Conservation (phyloP, 2,113 vertebrate genomes). For the Garra rufa region DNA sequence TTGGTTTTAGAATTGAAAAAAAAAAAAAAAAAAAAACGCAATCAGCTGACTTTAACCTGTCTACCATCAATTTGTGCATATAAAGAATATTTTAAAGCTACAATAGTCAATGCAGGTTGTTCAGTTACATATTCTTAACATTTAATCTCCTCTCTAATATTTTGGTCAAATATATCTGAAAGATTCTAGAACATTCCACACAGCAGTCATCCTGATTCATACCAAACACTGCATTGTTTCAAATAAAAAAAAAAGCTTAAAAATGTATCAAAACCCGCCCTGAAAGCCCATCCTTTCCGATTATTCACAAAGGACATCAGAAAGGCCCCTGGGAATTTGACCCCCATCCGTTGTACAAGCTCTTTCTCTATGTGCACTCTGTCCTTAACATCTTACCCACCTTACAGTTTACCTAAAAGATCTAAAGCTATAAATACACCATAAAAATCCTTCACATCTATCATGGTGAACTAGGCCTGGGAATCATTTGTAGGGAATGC, state of each 20-base stretch:
- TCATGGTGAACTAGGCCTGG: not conserved
- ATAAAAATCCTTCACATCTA: not conserved
- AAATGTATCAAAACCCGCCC: not conserved
- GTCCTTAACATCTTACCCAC: not conserved
- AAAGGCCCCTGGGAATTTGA: not conserved
- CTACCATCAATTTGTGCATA: not conserved
- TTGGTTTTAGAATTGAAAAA: not conserved
- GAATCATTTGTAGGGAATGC: not conserved
- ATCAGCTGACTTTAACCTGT: not conserved
- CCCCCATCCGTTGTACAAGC: not conserved
- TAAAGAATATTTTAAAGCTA: not conserved
- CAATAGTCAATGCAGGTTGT: not conserved
- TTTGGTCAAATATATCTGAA: not conserved
- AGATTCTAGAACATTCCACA: not conserved
- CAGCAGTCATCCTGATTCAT: not conserved
- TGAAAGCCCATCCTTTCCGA: not conserved
- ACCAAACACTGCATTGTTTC: not conserved
- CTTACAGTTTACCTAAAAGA: not conserved
- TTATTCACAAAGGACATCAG: slow-evolving; percentile 2
- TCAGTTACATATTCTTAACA: not conserved
- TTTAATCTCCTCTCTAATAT: not conserved
- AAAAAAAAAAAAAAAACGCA: no score
- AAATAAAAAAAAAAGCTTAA: not conserved
- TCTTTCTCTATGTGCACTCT: not conserved
- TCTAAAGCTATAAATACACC: not conserved